Evolutionary conservation across 2,113 vertebrate species (phyloP), one percentile per base, ranked within the genome.

Genomic region (Meriones unguiculatus): DNA sequence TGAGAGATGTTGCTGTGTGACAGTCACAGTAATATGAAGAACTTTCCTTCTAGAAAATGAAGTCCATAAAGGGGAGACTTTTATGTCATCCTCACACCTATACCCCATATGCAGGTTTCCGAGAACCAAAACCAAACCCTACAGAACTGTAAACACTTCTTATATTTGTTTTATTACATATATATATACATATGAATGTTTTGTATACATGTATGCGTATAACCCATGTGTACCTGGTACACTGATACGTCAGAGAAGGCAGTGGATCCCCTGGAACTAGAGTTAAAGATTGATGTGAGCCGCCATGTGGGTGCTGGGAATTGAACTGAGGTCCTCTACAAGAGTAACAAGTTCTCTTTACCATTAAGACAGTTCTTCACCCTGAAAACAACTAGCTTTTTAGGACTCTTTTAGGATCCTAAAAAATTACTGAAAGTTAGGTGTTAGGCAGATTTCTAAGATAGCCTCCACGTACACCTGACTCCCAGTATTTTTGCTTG

Each of bases 11-110:
- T 92, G 57, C 72, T 73, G 75, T 17, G 73, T 91, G 89, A 41
- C 15, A 11, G 25, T 41, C 77, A 41, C 59, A 78, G 41, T 65
- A 81, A 89, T 70, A 92, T 62, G 30, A 89, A 70, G 88, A 92
- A 65, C 18, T 28, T 46, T 78, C 38, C 77, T 89, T 89, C 82
- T 81, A 94, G 85, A 95, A 91, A 95, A 38, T 64, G 76, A 95
- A 22, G 67, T 87, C 41, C 65, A 91, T 13, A 78, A 67, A 81
- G 28, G 11, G 25, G 62, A 78, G 84, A 67, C 77, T 50, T 22
- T 73, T 70, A 30, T 81, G 50, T 90, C 28, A 76, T 15, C 57
- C 73, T 93, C 87, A 73, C 28, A 46, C 65, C 50, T 15, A 25
- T 57, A 81, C 15, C 1, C n/a, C 24, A 86, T 41, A 77, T 30